Evolutionary conservation across 1,140 invertebrate genomes (phyloP), one percentile per base, ranked within the genome.

Genomic region (Calycopis cecrops): DNA sequence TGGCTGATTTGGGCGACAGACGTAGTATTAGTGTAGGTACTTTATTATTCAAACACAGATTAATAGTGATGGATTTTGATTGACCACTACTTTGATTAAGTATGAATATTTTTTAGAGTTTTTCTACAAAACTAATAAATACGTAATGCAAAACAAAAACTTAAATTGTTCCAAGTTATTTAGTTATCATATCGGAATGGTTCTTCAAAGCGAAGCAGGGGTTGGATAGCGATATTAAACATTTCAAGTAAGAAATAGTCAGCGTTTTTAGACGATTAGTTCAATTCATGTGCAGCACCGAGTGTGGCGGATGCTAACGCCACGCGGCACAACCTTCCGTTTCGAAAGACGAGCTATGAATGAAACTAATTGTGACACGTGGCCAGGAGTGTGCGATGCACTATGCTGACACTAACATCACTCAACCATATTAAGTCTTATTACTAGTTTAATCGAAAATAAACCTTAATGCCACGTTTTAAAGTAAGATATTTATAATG

Each of bases 291-390:
- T 63, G 54, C 58, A 71, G 58, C 54, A 57, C 59, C 59, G 56
- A 67, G 59, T 73, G 69, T 67, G 70, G 67, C 59, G 63, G 66
- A 64, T 67, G 71, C 63, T 54, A 55, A 56, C 62, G 69, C 60
- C 67, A 71, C 67, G 61, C 68, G 70, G 55, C 60, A 63, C 70
- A 62, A 76, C 74, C 69, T 73, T 73, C 73, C 73, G 72, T 68
- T 66, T 54, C 58, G 66, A 67, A 71, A 71, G 69, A 67, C 67
- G 59, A 52, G 54, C 66, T 60, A 57, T 80, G 75, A 79, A 79
- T 76, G 72, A 65, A 62, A 67, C 77, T 82, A 80, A 82, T 82
- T 80, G 77, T 65, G 67, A 65, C 76, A 79, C 79, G 77, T 79
- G 79, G 61, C 75, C 52, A 55, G 59, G 59, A 69, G 73, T 66